Base-by-base conservation (phyloP, 2,113 vertebrate genomes). In the Peromyscus polionotus region DNA sequence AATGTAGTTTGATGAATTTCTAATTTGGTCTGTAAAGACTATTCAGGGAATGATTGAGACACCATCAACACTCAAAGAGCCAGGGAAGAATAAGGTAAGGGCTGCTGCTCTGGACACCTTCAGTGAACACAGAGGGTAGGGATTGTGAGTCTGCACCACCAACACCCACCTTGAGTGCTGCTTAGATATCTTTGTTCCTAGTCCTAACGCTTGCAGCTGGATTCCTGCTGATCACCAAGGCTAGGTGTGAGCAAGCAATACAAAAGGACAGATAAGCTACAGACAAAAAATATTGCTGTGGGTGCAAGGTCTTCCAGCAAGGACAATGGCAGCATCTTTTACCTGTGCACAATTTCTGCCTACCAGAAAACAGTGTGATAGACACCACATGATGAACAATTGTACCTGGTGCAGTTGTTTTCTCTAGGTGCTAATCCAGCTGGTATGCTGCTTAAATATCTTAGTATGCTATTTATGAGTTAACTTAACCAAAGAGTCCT, bases 401-500 rank as follows among this genome's bases (percentile, higher is more conserved):
- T 73, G 48, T 51, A 42, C 24, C 20, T 6, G 10, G 13, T 68
- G 10, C 19, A 63, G 13, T 3, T 10, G 39, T 51, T 70, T 72
- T 83, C 68, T 85, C 70, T 39, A 9, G 39, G 5, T 79, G 48
- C 59, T 65, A 28, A 26, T 19, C 7, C 7, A 72, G 24, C 28
- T 20, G 10, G 5, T 42, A 6, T 14, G 31, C 1, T 70, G 13
- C 6, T 39, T 54, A 90, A 54, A 75, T 20, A 33, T 48, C 76
- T 54, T 70, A 12, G 22, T 20, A 5, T 51, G 36, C 4, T 36
- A 8, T 59, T 91, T 67, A 42, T 14, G 13, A 93, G 65, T 63
- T 87, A 87, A 83, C 88, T 70, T 65, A 95, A 70, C 61, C 88
- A 88, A 85, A 68, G 12, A 88, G 20, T 57, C 65, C 51, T 24